Percentiles rank a stretch among this genome's conserved stretches.
Conservation (phyloP, 2,797 vertebrate species). For the Rhabdophis nuchalis region DNA sequence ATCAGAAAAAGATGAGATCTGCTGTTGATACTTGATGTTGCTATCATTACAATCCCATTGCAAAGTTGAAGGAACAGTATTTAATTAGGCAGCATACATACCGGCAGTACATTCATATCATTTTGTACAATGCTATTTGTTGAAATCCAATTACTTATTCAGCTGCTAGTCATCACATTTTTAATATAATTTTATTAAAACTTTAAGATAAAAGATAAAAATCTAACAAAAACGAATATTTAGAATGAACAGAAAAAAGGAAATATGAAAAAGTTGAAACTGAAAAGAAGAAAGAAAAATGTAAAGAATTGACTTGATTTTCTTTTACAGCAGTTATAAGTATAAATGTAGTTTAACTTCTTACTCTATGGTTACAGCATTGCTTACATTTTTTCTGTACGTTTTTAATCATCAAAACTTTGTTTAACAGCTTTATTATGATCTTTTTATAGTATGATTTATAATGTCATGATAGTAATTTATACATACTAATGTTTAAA, state of each 20-base stretch:
- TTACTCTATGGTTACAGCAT: background rate
- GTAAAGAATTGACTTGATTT: background rate
- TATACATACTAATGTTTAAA: background rate
- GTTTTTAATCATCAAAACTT: background rate
- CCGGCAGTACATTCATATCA: background rate
- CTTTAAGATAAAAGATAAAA: background rate
- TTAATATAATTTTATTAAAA: background rate
- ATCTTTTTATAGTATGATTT: background rate
- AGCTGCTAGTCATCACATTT: background rate
- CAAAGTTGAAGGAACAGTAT: background rate
- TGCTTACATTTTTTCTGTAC: background rate
- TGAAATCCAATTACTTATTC: background rate
- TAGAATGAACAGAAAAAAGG: background rate
- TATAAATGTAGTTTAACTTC: background rate
- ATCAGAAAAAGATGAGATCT: background rate
- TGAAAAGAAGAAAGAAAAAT: background rate
- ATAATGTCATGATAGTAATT: background rate
- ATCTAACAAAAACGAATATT: background rate
- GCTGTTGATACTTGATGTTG: background rate
- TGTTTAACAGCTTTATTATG: background rate
- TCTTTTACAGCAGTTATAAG: background rate
- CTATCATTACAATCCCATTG: background rate
- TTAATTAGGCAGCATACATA: background rate
- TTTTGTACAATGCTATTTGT: background rate
- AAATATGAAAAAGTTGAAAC: background rate